Evolutionary conservation across 2,113 vertebrate species (phyloP).

Genomic region (Ciconia stormi): DNA sequence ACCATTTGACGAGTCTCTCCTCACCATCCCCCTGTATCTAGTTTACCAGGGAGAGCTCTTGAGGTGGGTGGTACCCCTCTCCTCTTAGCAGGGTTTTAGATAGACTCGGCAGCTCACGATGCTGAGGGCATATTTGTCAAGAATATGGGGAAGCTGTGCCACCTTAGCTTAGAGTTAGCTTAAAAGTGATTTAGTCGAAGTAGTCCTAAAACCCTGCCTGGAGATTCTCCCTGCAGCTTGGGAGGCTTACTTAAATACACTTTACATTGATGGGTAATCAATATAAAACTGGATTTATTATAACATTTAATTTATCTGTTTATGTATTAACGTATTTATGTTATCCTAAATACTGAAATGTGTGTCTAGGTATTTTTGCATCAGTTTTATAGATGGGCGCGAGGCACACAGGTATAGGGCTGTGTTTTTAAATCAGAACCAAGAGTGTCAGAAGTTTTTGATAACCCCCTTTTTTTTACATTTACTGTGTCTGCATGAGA

Average conservation of each 20-base stretch:
- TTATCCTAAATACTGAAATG: background rate
- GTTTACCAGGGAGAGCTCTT: background rate
- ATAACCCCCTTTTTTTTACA: background rate
- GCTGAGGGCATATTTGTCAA: background rate
- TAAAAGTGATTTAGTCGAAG: background rate
- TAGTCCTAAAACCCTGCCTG: background rate
- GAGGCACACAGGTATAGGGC: background rate
- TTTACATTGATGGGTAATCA: background rate
- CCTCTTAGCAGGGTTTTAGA: background rate
- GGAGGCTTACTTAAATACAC: background rate
- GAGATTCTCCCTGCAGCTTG: background rate
- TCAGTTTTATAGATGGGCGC: background rate
- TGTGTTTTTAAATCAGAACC: background rate
- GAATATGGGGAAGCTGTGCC: background rate
- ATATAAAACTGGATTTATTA: background rate
- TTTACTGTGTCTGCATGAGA: background rate
- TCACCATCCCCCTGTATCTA: background rate
- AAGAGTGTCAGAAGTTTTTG: background rate
- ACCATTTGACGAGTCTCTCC: slow-evolving; percentile 4
- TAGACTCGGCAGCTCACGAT: background rate
- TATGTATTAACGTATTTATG: background rate
- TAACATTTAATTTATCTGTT: background rate
- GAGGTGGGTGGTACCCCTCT: background rate
- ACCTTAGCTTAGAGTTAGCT: background rate
- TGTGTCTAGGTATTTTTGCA: background rate